Evolutionary conservation across 2,797 vertebrate genomes (phyloP).

Genomic region (Hyperoplus lanceolatus): DNA sequence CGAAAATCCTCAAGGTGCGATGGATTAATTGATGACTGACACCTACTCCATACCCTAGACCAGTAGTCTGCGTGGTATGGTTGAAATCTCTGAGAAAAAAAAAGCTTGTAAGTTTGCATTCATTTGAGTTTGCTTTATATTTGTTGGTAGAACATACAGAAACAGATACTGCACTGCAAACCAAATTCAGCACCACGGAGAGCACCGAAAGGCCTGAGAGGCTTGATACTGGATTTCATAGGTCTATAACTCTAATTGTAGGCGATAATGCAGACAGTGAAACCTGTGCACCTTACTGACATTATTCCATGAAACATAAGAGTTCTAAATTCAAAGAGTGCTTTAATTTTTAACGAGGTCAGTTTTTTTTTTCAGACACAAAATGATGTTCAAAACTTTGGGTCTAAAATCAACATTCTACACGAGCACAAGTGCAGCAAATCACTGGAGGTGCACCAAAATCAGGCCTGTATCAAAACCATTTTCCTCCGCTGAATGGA

Average conservation of each 20-base stretch:
- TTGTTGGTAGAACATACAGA: neutral
- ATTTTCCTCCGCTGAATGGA: neutral
- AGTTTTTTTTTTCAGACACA: too few species aligned
- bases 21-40: neutral
- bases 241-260: neutral
- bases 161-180: too few species aligned
- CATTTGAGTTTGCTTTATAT: neutral
- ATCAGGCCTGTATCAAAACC: neutral
- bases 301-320: neutral
- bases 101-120: neutral
- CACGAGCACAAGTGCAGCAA: neutral
- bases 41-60: too few species aligned
- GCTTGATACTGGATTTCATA: neutral
- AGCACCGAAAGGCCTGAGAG: conserved; percentile 10
- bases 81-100: neutral
- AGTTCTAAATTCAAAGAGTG: too few species aligned
- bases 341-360: too few species aligned
- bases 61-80: neutral
- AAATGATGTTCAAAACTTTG: too few species aligned
- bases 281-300: neutral
- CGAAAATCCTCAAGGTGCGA: neutral
- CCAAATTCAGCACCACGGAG: conserved; percentile 49
- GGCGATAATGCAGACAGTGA: neutral
- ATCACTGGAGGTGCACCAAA: neutral
- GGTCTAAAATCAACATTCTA: neutral